These are phyloP conservation scores for Lerista edwardsae DNA, from an alignment of 2,797 vertebrate genomes.

Conservation along the genomic window DNA sequence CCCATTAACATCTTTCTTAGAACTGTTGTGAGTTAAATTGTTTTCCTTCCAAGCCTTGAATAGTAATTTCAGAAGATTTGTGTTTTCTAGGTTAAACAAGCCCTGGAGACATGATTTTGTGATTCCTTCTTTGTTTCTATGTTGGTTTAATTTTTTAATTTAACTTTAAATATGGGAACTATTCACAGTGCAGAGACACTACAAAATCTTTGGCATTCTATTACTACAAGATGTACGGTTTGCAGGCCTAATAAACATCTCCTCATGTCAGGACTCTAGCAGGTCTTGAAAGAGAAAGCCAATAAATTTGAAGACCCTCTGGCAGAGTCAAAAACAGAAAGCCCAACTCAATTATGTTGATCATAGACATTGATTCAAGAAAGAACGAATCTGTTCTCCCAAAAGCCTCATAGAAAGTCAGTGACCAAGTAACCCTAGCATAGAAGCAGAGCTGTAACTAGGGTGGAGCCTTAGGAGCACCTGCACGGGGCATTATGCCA, in stretches of 20 bases:
- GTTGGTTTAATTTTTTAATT: constrained; percentile 29
- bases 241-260: constrained; percentile 31
- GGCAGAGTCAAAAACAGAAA: constrained; percentile 38
- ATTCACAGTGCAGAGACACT: neutral
- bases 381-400: constrained; percentile 3
- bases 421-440: constrained; percentile 15
- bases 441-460: too few species aligned
- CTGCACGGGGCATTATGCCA: too few species aligned
- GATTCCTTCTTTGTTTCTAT: neutral
- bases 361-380: constrained; percentile 48
- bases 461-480: too few species aligned
- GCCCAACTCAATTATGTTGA: constrained; percentile 25
- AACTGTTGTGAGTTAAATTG: neutral
- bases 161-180: neutral
- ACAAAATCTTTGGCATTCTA: neutral
- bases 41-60: neutral
- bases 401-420: constrained; percentile 26
- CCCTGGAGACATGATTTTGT: neutral
- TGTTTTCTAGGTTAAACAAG: neutral
- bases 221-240: constrained; percentile 4
- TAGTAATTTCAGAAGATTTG: constrained; percentile 13
- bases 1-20: neutral
- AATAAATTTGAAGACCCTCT: constrained; percentile 38
- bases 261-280: constrained; percentile 16
- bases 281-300: constrained; percentile 15